Conservation (phyloP, 2,113 vertebrate species). For the Oriolus oriolus region DNA sequence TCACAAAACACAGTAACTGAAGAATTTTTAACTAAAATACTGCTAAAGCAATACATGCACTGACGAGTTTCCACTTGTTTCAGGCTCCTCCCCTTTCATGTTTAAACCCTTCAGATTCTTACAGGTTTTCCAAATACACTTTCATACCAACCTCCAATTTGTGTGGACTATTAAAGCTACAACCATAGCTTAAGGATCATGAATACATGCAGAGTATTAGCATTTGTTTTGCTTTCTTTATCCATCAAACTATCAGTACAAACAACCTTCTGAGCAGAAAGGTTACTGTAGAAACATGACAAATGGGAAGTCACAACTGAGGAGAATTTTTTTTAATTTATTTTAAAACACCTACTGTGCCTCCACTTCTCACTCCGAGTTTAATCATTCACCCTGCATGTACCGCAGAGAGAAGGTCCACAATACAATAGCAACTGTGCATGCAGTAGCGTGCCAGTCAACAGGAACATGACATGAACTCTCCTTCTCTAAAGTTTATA, state of each 20-base stretch:
- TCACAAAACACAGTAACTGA: neutral
- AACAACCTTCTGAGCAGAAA: neutral
- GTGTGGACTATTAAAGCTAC: neutral
- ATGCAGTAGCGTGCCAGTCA: neutral
- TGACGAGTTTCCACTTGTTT: neutral
- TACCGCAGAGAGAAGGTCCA: neutral
- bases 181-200: neutral
- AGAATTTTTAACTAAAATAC: neutral
- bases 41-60: neutral
- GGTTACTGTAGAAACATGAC: neutral
- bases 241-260: neutral
- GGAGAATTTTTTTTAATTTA: too few species aligned
- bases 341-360: neutral
- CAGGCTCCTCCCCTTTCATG: neutral
- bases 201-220: neutral
- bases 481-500: neutral
- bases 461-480: neutral
- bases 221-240: neutral
- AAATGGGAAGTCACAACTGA: neutral
- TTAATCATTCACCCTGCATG: neutral
- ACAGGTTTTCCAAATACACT: neutral
- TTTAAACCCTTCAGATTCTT: neutral
- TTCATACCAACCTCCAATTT: neutral
- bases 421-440: neutral
- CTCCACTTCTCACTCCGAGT: neutral